Conservation (phyloP, 1,140 invertebrate genomes). For the Metopolophium dirhodum region DNA sequence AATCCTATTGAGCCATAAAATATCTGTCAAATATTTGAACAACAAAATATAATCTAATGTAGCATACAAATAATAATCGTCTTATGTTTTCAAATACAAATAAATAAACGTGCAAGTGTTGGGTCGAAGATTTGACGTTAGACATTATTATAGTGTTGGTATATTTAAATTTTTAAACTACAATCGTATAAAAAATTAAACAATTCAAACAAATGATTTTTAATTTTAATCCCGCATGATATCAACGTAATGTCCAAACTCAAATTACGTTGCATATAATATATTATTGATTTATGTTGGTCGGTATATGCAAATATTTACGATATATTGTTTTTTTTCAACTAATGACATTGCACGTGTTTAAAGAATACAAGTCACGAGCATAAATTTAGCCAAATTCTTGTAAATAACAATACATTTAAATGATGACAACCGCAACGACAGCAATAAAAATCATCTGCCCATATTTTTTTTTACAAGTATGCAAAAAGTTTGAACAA, state of each 20-base stretch:
- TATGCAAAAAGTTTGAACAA: neutral
- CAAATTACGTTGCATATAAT: neutral
- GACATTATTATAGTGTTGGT: neutral
- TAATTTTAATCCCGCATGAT: neutral
- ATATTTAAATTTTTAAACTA: neutral
- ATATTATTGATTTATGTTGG: neutral
- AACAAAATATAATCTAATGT: neutral
- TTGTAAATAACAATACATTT: neutral
- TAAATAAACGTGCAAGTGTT: neutral
- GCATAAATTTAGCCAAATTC: neutral
- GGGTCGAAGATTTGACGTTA: neutral
- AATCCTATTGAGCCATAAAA: neutral
- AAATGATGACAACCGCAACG: neutral
- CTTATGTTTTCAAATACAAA: neutral
- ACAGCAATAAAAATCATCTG: neutral
- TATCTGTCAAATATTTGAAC: neutral
- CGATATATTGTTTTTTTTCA: neutral
- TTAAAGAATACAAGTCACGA: neutral
- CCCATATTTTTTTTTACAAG: neutral
- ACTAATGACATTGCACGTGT: neutral
- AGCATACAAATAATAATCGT: neutral
- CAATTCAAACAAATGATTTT: neutral
- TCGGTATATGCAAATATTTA: neutral
- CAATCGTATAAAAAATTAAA: neutral
- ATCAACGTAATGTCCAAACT: neutral